These are phyloP conservation scores for Plemyria rubiginata DNA, from an alignment of 2,888 invertebrate genomes.

Conservation along the genomic window DNA sequence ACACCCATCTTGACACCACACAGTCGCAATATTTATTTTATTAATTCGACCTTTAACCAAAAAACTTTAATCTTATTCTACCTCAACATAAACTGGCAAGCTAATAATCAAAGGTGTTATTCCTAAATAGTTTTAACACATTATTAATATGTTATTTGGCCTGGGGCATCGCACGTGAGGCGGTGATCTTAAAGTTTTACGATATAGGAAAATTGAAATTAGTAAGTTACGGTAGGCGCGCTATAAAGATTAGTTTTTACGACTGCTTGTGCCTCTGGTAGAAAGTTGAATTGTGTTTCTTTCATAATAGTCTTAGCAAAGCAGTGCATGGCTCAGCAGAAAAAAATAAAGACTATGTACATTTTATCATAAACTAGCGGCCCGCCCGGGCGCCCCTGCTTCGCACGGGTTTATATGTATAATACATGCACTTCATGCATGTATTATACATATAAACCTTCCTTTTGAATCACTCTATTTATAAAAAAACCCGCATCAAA, in stretches of 20 bases:
- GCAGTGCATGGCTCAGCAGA: too few relatives aligned
- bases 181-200: slow-evolving; percentile 38
- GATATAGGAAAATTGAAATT: slow-evolving; percentile 44
- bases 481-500: too few relatives aligned
- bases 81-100: slow-evolving; percentile 13
- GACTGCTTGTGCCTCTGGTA: slow-evolving; percentile 31
- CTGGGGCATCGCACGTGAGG: slow-evolving; percentile 39
- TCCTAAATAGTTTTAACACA: slow-evolving; percentile 39
- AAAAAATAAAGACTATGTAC: too few relatives aligned
- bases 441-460: too few relatives aligned
- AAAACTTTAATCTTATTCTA: slow-evolving; percentile 26
- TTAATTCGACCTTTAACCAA: slow-evolving; percentile 28
- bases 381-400: too few relatives aligned
- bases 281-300: slow-evolving; percentile 22
- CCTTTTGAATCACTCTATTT: too few relatives aligned
- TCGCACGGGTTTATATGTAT: too few relatives aligned
- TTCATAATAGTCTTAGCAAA: slow-evolving; percentile 1
- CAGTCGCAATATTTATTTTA: slow-evolving; percentile 27
- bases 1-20: neutral
- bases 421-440: too few relatives aligned
- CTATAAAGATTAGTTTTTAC: slow-evolving; percentile 43
- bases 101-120: slow-evolving; percentile 36
- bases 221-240: slow-evolving; percentile 44
- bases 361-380: too few relatives aligned
- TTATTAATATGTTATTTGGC: slow-evolving; percentile 40